Conservation (phyloP, 2,113 vertebrate genomes). For the Synodontis membranacea region DNA sequence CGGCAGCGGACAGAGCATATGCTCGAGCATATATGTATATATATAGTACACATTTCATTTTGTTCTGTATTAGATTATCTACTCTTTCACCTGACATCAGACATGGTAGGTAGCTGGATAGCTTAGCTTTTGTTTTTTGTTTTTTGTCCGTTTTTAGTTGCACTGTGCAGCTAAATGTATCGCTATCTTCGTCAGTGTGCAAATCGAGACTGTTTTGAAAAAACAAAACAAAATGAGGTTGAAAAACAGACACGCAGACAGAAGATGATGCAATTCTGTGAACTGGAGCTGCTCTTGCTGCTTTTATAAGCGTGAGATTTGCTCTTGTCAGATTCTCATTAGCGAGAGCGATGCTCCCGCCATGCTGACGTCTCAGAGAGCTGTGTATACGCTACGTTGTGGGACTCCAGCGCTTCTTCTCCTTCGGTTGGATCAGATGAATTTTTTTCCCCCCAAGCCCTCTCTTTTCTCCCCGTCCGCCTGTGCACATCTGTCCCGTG, state of each 20-base stretch:
- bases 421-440: constrained; percentile 17
- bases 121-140: not conserved
- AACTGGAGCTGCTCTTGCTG: not conserved
- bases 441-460: not conserved
- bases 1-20: too few relatives aligned
- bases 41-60: too few relatives aligned
- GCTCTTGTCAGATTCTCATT: constrained; percentile 6
- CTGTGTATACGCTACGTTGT: not conserved
- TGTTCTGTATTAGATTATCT: too few relatives aligned
- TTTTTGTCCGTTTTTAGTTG: not conserved
- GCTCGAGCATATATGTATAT: too few relatives aligned
- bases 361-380: not conserved
- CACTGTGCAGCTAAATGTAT: too few relatives aligned
- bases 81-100: not conserved
- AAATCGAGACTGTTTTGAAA: not conserved
- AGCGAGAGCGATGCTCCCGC: not conserved
- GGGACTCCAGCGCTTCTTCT: not conserved
- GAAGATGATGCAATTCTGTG: too few relatives aligned
- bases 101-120: not conserved
- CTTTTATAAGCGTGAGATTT: not conserved
- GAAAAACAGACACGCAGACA: not conserved
- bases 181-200: not conserved
- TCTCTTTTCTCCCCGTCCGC: not conserved
- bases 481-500: constrained; percentile 36
- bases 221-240: not conserved